Conservation (phyloP, 2,888 invertebrate species). For the Caenorhabditis zanzibari region DNA sequence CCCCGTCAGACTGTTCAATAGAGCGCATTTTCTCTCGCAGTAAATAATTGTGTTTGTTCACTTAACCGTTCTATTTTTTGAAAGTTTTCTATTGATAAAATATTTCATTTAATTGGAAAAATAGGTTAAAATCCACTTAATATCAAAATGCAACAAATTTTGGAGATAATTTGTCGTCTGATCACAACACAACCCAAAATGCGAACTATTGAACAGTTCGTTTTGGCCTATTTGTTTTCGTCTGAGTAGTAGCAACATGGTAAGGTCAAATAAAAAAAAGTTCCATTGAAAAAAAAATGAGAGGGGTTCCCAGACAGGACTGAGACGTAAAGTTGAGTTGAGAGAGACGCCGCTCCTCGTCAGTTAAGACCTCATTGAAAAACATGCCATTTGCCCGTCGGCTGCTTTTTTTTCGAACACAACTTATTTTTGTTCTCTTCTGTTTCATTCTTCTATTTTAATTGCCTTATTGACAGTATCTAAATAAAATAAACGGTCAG, state of each 20-base stretch:
- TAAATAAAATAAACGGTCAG: background rate
- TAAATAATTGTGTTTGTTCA: too few relatives aligned
- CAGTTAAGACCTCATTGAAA: conserved; percentile 29
- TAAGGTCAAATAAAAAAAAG: conserved; percentile 3
- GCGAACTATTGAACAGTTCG: background rate
- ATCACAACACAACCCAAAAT: background rate
- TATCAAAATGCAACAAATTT: too few relatives aligned
- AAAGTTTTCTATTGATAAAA: too few relatives aligned
- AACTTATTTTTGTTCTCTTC: conserved; percentile 6
- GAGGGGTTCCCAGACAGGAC: background rate
- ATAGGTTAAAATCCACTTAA: too few relatives aligned
- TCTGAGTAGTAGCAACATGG: background rate
- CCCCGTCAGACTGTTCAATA: too few relatives aligned
- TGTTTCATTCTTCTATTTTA: background rate
- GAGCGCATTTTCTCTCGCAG: too few relatives aligned
- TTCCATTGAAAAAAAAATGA: background rate
- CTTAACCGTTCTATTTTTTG: too few relatives aligned
- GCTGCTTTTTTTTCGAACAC: conserved; percentile 29
- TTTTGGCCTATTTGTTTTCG: background rate
- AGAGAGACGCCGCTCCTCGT: conserved; percentile 1
- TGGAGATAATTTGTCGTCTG: too few relatives aligned
- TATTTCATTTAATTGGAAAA: too few relatives aligned
- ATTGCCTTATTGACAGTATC: background rate
- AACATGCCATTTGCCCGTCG: conserved; percentile 36
- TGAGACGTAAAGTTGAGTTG: background rate